phyloP scores from a whole-genome alignment of 2,888 invertebrate genomes.

The Leptinotarsa peninsularis region DNA sequence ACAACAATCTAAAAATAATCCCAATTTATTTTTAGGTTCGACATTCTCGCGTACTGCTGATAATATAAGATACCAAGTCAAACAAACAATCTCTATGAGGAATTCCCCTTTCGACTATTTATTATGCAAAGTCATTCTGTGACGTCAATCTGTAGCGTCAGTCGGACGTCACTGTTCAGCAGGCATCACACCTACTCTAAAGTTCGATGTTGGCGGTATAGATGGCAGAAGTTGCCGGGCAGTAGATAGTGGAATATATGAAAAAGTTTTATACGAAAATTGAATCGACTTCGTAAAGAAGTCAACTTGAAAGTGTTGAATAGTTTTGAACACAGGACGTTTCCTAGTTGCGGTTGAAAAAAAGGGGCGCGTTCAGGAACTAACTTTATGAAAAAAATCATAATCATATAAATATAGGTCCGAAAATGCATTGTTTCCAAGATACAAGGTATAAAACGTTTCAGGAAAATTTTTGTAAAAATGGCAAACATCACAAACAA shows the following conservation, averaged over 20 bases:
- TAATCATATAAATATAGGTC: too few relatives aligned
- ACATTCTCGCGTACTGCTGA: neutral
- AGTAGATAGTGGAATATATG: neutral
- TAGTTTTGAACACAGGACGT: too few relatives aligned
- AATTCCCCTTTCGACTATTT: constrained; percentile 23
- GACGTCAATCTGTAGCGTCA: constrained; percentile 23
- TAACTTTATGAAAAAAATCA: too few relatives aligned
- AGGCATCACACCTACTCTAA: neutral
- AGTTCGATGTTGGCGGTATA: neutral
- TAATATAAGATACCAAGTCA: constrained; percentile 16
- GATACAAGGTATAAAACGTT: too few relatives aligned
- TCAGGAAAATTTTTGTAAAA: too few relatives aligned
- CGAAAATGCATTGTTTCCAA: too few relatives aligned
- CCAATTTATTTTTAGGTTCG: constrained; percentile 10
- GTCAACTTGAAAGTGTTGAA: too few relatives aligned
- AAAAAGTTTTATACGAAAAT: neutral
- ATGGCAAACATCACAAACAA: too few relatives aligned
- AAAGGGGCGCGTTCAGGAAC: too few relatives aligned
- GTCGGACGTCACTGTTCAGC: constrained; percentile 18
- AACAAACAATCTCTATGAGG: constrained; percentile 24
- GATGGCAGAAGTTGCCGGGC: constrained; percentile 21
- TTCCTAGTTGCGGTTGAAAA: too few relatives aligned
- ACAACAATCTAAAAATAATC: constrained; percentile 20
- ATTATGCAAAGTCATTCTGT: constrained; percentile 20
- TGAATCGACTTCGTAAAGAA: too few relatives aligned